Conservation (phyloP, 1,140 invertebrate genomes). For the Eupristina koningsbergeri region DNA sequence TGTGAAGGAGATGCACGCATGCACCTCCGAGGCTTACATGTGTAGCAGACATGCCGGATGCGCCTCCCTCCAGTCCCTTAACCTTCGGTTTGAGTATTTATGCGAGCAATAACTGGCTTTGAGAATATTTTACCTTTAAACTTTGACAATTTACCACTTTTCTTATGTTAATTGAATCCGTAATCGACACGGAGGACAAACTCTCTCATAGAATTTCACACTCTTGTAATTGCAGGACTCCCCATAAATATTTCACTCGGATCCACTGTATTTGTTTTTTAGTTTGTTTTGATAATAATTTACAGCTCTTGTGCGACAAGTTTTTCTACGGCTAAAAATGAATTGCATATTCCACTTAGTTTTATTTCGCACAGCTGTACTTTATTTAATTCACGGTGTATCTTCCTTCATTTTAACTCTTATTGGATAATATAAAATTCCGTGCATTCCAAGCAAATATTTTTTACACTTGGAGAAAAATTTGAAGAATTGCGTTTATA, state of each 20-base stretch:
- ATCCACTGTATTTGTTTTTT: neutral
- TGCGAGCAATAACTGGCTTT: neutral
- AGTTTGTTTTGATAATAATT: neutral
- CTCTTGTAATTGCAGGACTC: neutral
- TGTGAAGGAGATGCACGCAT: neutral
- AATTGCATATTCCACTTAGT: neutral
- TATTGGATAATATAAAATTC: neutral
- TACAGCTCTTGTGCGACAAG: neutral
- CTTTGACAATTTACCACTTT: constrained; percentile 14
- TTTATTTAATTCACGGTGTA: neutral
- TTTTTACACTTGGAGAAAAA: no score
- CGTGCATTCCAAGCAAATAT: neutral
- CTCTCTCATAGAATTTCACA: neutral
- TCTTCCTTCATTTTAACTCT: neutral
- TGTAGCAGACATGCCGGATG: constrained; percentile 12
- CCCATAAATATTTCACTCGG: neutral
- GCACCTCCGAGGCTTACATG: neutral
- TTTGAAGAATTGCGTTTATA: no score
- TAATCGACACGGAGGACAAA: constrained; percentile 9
- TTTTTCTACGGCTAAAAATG: neutral
- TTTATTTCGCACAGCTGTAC: neutral
- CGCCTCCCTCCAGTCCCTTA: neutral
- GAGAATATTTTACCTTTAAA: constrained; percentile 23
- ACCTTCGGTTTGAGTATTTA: neutral
- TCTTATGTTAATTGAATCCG: neutral